Evolutionary conservation across 2,797 vertebrate genomes (phyloP).

Genomic region (Sebastes iracundus): DNA sequence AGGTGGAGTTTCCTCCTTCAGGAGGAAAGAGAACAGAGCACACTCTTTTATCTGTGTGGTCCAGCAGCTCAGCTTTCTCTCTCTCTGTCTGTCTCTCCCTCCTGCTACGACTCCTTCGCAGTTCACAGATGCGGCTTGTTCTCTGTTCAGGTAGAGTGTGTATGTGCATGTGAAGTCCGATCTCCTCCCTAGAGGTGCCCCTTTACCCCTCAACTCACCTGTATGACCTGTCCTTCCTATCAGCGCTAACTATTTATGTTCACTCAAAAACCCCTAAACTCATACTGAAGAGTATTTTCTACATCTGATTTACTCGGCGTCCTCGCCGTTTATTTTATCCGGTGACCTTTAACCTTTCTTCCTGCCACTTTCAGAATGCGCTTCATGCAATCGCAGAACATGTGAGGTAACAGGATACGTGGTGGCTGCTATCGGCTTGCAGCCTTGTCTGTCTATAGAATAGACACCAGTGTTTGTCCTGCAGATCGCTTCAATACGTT

Average conservation of each 20-base stretch:
- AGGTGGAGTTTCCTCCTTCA: constrained; percentile 77
- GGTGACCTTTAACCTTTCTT: constrained; percentile 50
- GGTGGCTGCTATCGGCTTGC: constrained; percentile 70
- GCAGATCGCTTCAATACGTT: constrained; percentile 60
- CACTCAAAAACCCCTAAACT: constrained; percentile 10
- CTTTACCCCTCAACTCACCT: constrained; percentile 50
- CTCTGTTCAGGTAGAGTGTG: constrained; percentile 65
- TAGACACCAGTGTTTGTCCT: constrained; percentile 71
- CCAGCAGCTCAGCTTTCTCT: constrained; percentile 85
- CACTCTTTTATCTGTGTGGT: constrained; percentile 95
- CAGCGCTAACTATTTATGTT: not conserved
- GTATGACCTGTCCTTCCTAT: constrained; percentile 47
- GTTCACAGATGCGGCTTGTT: constrained; percentile 77
- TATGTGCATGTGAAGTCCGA: constrained; percentile 84
- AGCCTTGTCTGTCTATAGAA: constrained; percentile 71
- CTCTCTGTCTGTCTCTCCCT: constrained; percentile 63
- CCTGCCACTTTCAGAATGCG: constrained; percentile 26
- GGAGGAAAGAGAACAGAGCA: constrained; percentile 87
- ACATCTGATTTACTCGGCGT: constrained; percentile 6
- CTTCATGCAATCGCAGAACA: constrained; percentile 40
- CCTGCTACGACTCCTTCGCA: constrained; percentile 59
- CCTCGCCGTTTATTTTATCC: constrained; percentile 10
- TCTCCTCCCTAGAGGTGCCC: constrained; percentile 89
- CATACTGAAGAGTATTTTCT: not conserved
- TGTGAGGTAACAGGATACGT: constrained; percentile 68